Percentiles rank a stretch among this genome's conserved stretches.
phyloP scores from a whole-genome alignment of 1,140 invertebrate species.

The Drosophila rhopaloa region DNA sequence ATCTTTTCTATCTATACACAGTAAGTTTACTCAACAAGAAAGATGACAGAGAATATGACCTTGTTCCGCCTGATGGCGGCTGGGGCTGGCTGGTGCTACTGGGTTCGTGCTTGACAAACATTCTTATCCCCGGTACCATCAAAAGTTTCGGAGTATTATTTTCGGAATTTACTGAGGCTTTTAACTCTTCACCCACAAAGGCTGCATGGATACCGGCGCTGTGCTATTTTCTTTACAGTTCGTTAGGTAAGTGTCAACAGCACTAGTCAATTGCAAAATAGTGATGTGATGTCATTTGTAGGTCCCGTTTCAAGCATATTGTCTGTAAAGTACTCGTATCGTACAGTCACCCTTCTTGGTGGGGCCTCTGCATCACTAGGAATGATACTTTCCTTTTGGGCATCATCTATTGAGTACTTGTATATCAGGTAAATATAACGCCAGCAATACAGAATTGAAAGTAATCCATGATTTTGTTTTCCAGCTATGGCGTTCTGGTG shows the following conservation, averaged over 20 bases:
- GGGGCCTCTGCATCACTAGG: conserved; percentile 93
- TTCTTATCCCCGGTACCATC: conserved; percentile 92
- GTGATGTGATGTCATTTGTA: conserved; percentile 62
- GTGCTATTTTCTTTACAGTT: conserved; percentile 94
- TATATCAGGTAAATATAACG: conserved; percentile 88
- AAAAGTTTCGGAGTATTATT: conserved; percentile 94
- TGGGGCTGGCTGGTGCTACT: conserved; percentile 94
- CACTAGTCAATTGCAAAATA: background rate
- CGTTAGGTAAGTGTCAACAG: conserved; percentile 87
- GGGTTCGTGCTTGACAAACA: conserved; percentile 92
- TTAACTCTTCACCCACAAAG: conserved; percentile 89
- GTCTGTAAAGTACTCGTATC: conserved; percentile 95
- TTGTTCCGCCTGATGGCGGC: conserved; percentile 88
- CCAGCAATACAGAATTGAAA: background rate
- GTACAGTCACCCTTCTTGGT: conserved; percentile 94
- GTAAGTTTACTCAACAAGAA: conserved; percentile 70
- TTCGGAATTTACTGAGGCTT: conserved; percentile 91
- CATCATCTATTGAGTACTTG: conserved; percentile 90
- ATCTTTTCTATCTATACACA: conserved; percentile 12
- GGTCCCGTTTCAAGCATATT: conserved; percentile 96
- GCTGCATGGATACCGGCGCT: conserved; percentile 93
- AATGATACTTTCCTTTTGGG: conserved; percentile 94
- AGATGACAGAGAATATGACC: conserved; percentile 84
- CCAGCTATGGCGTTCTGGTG: conserved; percentile 92
- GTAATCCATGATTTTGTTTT: conserved; percentile 57